Conservation (phyloP, 2,888 invertebrate species). For the Sesamia inferens region DNA sequence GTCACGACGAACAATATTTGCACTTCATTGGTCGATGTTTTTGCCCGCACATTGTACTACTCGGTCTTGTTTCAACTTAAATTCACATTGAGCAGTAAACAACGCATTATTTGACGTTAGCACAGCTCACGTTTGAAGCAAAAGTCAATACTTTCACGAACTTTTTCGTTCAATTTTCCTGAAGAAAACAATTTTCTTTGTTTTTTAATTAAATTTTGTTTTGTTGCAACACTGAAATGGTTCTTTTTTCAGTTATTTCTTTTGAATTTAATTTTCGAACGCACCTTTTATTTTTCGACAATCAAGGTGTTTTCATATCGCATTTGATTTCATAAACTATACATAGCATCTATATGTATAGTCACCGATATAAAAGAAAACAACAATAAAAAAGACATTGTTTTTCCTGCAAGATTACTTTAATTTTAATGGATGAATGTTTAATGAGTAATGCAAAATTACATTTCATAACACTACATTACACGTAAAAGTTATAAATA, state of each 20-base stretch:
- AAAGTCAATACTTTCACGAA: not conserved
- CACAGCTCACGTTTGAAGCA: not conserved
- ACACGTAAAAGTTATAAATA: not conserved
- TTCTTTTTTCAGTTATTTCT: not conserved
- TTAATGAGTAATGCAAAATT: no score
- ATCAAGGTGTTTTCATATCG: not conserved
- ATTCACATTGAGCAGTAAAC: not conserved
- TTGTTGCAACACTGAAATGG: no score
- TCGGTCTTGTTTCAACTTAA: not conserved
- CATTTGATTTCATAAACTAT: not conserved
- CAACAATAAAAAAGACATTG: no score
- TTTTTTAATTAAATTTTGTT: not conserved
- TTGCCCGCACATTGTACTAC: not conserved
- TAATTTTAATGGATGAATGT: not conserved
- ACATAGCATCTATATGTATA: no score
- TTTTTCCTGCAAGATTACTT: not conserved
- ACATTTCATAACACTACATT: not conserved
- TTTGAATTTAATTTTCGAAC: not conserved
- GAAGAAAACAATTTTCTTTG: not conserved
- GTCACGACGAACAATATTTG: constrained; percentile 43
- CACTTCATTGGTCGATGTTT: not conserved
- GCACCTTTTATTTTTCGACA: not conserved
- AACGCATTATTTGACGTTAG: not conserved
- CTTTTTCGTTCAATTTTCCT: not conserved
- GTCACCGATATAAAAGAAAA: no score